phyloP scores from a whole-genome alignment of 2,888 invertebrate species.

The Gerris lacustris region DNA sequence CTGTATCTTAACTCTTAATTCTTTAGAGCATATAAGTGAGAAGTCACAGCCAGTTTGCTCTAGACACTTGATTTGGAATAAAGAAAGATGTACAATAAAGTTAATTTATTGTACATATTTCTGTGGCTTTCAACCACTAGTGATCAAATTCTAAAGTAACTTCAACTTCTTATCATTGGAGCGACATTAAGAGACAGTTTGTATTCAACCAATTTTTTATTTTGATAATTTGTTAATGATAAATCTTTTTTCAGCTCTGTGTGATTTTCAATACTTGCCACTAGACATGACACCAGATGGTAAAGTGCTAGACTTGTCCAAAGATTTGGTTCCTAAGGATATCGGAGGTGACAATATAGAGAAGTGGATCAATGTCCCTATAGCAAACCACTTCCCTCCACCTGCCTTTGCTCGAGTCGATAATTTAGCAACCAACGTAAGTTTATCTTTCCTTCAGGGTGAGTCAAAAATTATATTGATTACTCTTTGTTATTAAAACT shows the following conservation, averaged over 20 bases:
- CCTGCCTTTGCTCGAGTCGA: conserved; percentile 66
- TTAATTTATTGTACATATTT: no score
- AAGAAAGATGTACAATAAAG: no score
- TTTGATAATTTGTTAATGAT: no score
- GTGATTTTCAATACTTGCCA: conserved; percentile 88
- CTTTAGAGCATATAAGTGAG: background rate
- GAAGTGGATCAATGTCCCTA: conserved; percentile 45
- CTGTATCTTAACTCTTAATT: background rate
- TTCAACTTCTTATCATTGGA: no score
- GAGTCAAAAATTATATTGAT: no score
- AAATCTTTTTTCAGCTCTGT: conserved; percentile 49
- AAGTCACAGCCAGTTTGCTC: no score
- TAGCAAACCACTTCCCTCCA: conserved; percentile 61
- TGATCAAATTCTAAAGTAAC: no score
- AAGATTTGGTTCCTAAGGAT: conserved; percentile 50
- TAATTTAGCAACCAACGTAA: conserved; percentile 34
- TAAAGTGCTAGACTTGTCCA: conserved; percentile 47
- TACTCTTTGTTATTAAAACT: no score
- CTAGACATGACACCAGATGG: conserved; percentile 39
- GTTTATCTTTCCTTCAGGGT: background rate
- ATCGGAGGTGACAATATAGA: conserved; percentile 39
- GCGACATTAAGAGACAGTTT: no score
- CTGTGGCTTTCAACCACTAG: no score
- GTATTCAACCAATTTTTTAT: no score
- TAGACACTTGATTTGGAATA: no score